Percentiles rank a stretch among this genome's conserved stretches.
Conservation (phyloP, 2,797 vertebrate genomes). For the Sebastes minor region DNA sequence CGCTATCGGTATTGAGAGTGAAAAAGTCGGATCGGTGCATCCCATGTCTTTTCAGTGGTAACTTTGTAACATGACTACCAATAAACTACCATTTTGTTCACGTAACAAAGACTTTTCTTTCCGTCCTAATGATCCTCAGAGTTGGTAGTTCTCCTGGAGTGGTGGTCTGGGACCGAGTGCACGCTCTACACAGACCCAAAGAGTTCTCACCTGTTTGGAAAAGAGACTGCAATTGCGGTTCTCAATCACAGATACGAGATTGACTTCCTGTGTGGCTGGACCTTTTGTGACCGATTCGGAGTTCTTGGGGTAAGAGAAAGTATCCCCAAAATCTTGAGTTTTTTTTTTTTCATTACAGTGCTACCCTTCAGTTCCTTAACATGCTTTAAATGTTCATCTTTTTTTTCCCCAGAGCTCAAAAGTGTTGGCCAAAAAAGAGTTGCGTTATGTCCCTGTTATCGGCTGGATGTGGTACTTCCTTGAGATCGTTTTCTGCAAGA, state of each 20-base stretch:
- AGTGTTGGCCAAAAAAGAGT: slow-evolving; percentile 94
- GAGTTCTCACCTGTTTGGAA: slow-evolving; percentile 85
- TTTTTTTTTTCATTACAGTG: background rate
- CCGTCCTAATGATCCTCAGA: slow-evolving; percentile 78
- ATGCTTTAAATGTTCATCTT: background rate
- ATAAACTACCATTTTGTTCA: background rate
- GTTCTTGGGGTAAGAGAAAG: slow-evolving; percentile 90
- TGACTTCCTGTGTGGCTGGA: slow-evolving; percentile 97
- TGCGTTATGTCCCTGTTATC: slow-evolving; percentile 92
- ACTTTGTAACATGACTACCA: background rate
- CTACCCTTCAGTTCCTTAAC: background rate
- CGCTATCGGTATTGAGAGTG: too few relatives aligned
- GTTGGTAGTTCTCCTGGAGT: slow-evolving; percentile 93
- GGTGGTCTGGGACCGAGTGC: slow-evolving; percentile 96
- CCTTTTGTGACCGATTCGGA: slow-evolving; percentile 93
- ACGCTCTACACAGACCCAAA: slow-evolving; percentile 90
- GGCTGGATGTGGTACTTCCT: slow-evolving; percentile 99
- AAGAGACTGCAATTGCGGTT: slow-evolving; percentile 93
- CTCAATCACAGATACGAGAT: slow-evolving; percentile 98
- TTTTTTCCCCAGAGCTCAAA: slow-evolving; percentile 90
- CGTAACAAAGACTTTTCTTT: background rate
- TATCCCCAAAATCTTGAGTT: background rate
- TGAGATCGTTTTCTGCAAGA: slow-evolving; percentile 96
- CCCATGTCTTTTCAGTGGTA: background rate
- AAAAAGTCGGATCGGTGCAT: too few relatives aligned